Conservation (phyloP, 2,113 vertebrate genomes). For the Rattus rattus region DNA sequence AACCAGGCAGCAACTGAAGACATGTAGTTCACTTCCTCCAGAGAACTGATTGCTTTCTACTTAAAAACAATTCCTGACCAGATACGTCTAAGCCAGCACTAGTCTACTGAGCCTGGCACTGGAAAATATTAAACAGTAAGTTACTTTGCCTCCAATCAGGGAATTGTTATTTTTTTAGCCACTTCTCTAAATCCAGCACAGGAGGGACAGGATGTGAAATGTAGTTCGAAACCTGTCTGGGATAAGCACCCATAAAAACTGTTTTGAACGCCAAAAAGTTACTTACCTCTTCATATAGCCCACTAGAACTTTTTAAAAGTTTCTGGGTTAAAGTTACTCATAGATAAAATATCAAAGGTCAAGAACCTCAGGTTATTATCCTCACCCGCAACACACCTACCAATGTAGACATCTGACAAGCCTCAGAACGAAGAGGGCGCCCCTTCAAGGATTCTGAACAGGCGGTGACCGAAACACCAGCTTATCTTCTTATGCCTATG, state of each 20-base stretch:
- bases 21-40: conserved; percentile 12
- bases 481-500: neutral
- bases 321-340: neutral
- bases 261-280: neutral
- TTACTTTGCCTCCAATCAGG: conserved; percentile 3
- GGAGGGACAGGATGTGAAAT: neutral
- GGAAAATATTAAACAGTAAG: neutral
- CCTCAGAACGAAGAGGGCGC: neutral
- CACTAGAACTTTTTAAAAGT: neutral
- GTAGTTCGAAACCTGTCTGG: too few relatives aligned
- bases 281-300: neutral
- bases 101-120: conserved; percentile 29
- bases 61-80: conserved; percentile 54
- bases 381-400: neutral
- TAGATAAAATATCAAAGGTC: neutral
- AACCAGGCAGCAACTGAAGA: neutral
- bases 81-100: neutral
- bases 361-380: neutral
- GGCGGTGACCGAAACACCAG: neutral
- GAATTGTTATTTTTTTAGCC: neutral
- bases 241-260: neutral
- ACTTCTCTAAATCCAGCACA: neutral
- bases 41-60: conserved; percentile 35
- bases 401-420: neutral
- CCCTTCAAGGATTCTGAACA: neutral